Base-by-base conservation (phyloP, 2,113 vertebrate species). In the Psilopogon haemacephalus region DNA sequence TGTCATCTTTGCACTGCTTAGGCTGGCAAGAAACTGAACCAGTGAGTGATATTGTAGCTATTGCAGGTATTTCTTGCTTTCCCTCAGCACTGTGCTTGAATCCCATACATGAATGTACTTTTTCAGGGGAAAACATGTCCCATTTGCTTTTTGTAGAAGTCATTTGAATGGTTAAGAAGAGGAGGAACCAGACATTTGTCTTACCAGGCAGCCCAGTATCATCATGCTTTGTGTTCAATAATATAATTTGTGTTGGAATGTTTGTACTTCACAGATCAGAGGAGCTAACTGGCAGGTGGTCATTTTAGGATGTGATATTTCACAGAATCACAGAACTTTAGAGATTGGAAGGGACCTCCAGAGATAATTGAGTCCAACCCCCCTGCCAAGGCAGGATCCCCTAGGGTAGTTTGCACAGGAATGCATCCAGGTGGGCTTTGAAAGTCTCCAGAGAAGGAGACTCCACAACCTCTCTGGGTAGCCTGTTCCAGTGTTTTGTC, bases 101-200 rank as follows among this genome's bases (percentile, higher is more conserved):
- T 58, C 24, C 20, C 40, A 11, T 17, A 58, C 6, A 21, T 13
- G 5, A 24, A 35, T 48, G 17, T 26, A 50, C 48, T 4, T 9
- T 33, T 48, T 12, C 1, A 3, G 4, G 13, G 4, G 4, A 1
- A 69, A 42, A 24, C 3, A 28, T 50, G 1, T 13, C 7, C 35
- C 28, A 10, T 9, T 46, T 24, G 15, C 48, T 48, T 12, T 54
- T 54, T 10, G 1, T 3, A 55, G 27, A 48, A 62, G 24, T 56
- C 0, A 15, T 44, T 62, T 65, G 33, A 72, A 63, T 8, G 24
- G 5, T 24, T 52, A 23, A n/a, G 38, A 52, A 64, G 6, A 1
- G 3, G 11, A 6, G 10, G 10, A 67, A 67, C 5, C 12, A 35
- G 8, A 6, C 12, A 3, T 32, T 84, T 2, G 0, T 63, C 46